Evolutionary conservation across 2,888 invertebrate genomes (phyloP).

Genomic region (Ischnus inquisitorius): DNA sequence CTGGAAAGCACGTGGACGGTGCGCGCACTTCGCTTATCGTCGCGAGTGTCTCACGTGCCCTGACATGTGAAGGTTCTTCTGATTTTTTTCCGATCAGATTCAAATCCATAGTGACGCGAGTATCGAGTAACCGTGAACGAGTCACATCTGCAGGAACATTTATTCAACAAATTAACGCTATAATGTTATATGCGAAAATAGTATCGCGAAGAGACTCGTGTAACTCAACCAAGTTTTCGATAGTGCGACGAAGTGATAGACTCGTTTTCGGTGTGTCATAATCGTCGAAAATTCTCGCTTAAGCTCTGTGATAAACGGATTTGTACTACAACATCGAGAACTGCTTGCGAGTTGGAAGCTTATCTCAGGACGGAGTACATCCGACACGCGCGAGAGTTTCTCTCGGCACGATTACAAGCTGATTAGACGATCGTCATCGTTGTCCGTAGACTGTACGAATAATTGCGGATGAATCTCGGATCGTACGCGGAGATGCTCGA

Average conservation of each 20-base stretch:
- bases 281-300: background rate
- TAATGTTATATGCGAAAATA: background rate
- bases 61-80: background rate
- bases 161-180: background rate
- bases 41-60: slow-evolving; percentile 21
- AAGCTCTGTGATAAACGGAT: background rate
- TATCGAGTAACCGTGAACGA: background rate
- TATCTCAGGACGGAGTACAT: slow-evolving; percentile 3
- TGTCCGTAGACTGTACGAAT: background rate
- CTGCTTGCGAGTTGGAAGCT: background rate
- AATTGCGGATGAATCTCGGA: background rate
- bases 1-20: slow-evolving; percentile 44
- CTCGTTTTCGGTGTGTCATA: background rate
- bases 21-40: slow-evolving; percentile 12
- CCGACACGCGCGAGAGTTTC: background rate
- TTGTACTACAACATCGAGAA: background rate
- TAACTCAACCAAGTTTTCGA: background rate
- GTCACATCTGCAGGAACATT: background rate
- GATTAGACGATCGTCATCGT: background rate
- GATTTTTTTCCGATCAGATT: slow-evolving; percentile 11
- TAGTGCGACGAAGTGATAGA: background rate
- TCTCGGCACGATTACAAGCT: background rate
- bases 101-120: background rate
- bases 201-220: background rate
- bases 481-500: background rate